Evolutionary conservation across 2,888 invertebrate genomes (phyloP), one percentile per base, ranked within the genome.

Genomic region (Eremobia ochroleuca): DNA sequence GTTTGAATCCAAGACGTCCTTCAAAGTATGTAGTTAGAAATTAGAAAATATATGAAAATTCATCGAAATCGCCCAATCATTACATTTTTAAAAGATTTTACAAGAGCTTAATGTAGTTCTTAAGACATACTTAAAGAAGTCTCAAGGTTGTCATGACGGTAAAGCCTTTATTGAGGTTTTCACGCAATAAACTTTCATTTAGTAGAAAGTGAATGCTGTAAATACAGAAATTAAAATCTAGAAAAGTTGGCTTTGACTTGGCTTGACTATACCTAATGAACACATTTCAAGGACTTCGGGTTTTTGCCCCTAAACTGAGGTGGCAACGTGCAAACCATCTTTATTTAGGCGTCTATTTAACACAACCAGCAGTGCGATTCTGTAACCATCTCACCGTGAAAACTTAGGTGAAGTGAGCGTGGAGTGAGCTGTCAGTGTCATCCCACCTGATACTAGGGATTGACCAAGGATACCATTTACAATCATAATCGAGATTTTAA

Each of bases 1-100:
- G 61, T 79, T 66, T 65, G 75, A 59, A 67, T 79, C 43, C 34
- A 76, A 83, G 79, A 83, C 84, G 83, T 83, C 83, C 83, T 83
- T 83, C 83, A 83, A 73, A 75, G 49, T 66, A 43, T 43, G 43
- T 13, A 75, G 64, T 59, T 61, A 58, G 58, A 79, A 79, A 72
- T 69, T 67, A 55, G 49, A 79, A 79, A 74, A 69, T 68, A 28
- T 37, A 61, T 64, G 6, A 61, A 74, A 79, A 72, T 49, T 69
- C 46, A 31, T 18, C 13, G 37, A 72, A 69, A 65, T 65, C 52
- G 55, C 40, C 52, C 61, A 58, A 62, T 76, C 25, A 18, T 46
- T 31, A 64, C 8, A n/a, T 13, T 15, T 43, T 43, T 43, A 4
- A 43, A 43, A 43, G 34, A 55, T 65, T 71, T 62, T 34, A 34